Percentiles rank a stretch among this genome's conserved stretches.
Conservation (phyloP, 2,113 vertebrate genomes). For the Brachypteracias leptosomus region DNA sequence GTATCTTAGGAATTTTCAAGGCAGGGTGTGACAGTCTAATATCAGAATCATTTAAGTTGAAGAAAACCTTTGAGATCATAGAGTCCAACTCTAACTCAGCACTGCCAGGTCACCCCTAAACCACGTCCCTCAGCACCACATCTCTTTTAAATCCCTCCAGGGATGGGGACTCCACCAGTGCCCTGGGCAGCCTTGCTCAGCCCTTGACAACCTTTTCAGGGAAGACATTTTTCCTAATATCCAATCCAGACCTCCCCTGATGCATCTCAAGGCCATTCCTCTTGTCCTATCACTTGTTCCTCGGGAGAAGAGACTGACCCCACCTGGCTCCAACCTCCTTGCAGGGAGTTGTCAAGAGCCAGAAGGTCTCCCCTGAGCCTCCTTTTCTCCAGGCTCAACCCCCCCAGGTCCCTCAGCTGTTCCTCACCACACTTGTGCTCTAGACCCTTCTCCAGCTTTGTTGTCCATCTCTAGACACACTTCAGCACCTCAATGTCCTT, state of each 20-base stretch:
- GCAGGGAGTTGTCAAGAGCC: neutral
- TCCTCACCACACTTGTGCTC: no score
- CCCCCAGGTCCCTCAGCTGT: no score
- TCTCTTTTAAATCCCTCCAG: neutral
- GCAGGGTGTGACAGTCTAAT: neutral
- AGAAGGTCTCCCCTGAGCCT: no score
- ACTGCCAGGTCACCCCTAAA: neutral
- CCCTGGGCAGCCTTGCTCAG: neutral
- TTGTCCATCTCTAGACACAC: neutral
- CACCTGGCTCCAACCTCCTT: neutral
- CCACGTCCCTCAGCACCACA: neutral
- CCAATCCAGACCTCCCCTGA: neutral
- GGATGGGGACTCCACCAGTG: neutral
- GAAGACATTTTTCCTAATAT: neutral
- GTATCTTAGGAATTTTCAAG: neutral
- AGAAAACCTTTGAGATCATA: neutral
- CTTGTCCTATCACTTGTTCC: neutral
- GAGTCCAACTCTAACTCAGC: neutral
- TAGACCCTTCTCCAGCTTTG: neutral
- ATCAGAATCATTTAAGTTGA: neutral
- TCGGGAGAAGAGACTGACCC: neutral
- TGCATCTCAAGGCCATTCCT: accelerated
- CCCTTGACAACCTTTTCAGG: neutral
- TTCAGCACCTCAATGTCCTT: neutral
- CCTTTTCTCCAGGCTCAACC: no score